Evolutionary conservation across 2,888 invertebrate species (phyloP).

Genomic region (Plagodis pulveraria): DNA sequence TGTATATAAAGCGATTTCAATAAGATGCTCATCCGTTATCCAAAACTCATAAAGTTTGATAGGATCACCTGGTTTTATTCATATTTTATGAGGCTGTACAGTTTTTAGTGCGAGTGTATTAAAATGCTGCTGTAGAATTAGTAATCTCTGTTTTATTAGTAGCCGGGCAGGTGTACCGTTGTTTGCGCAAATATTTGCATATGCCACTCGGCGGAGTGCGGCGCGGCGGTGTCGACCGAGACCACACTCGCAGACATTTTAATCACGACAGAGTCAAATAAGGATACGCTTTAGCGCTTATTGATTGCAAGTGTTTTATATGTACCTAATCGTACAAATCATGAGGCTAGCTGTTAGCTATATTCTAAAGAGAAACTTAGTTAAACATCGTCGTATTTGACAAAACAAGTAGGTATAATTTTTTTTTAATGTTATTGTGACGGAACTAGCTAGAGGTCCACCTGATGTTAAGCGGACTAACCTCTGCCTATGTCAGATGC

Average conservation of each 20-base stretch:
- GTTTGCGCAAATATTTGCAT: conserved; percentile 40
- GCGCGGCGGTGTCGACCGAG: conserved; percentile 2
- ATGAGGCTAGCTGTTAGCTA: too few relatives aligned
- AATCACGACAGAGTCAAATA: conserved; percentile 39
- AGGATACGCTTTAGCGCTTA: conserved; percentile 19
- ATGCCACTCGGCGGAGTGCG: conserved; percentile 20
- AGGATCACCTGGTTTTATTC: conserved; percentile 25
- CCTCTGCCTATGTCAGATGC: too few relatives aligned
- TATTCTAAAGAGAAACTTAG: too few relatives aligned
- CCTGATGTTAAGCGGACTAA: too few relatives aligned
- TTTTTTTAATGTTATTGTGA: too few relatives aligned
- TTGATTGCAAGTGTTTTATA: conserved; percentile 21
- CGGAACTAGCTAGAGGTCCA: too few relatives aligned
- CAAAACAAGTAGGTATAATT: too few relatives aligned
- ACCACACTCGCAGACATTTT: conserved; percentile 36
- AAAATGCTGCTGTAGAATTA: conserved; percentile 29
- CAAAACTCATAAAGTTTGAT: conserved; percentile 29
- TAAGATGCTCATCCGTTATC: conserved; percentile 28
- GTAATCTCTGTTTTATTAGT: conserved; percentile 22
- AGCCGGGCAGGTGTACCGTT: conserved; percentile 24
- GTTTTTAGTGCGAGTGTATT: conserved; percentile 27
- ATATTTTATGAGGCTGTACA: conserved; percentile 29
- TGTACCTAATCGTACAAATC: conserved; percentile 4
- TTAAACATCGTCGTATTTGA: too few relatives aligned
- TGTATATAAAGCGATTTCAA: conserved; percentile 29